Percentiles rank a stretch among this genome's conserved stretches.
These are phyloP conservation scores for Polietes domitor DNA, from an alignment of 2,888 invertebrate species.

Conservation along the genomic window DNA sequence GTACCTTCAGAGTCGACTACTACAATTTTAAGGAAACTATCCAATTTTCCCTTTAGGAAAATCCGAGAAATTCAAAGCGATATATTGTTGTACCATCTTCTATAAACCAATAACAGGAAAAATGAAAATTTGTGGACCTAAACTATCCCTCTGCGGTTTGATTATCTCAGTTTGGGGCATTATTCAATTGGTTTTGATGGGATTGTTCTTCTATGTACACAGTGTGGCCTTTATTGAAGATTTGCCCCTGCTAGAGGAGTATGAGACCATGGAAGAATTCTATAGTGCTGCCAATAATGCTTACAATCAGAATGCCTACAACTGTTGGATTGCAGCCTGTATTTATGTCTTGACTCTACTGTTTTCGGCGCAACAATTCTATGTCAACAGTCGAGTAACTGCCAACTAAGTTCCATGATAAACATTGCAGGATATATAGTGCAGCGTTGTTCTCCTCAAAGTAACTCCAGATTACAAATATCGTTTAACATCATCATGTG, in stretches of 20 bases:
- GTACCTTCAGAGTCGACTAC: too few species aligned
- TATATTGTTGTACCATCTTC: conserved; percentile 46
- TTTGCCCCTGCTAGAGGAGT: conserved; percentile 85
- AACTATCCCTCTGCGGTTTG: conserved; percentile 94
- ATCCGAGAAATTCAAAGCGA: conserved; percentile 60
- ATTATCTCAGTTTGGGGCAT: conserved; percentile 97
- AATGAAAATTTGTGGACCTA: conserved; percentile 94
- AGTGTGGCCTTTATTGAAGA: conserved; percentile 95
- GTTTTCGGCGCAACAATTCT: conserved; percentile 94
- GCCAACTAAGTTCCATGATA: conserved; percentile 78
- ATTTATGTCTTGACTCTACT: conserved; percentile 93
- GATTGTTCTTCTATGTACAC: conserved; percentile 92
- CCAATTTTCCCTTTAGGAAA: conserved; percentile 68
- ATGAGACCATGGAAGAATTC: conserved; percentile 83
- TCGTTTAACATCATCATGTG: conserved; percentile 26
- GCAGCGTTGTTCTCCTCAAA: conserved; percentile 32
- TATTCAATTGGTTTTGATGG: conserved; percentile 96
- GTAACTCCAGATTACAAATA: conserved; percentile 18
- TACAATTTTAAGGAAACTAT: conserved; percentile 59
- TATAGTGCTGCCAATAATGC: conserved; percentile 86
- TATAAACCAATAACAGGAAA: conserved; percentile 68
- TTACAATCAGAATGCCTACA: conserved; percentile 92
- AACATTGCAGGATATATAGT: background rate
- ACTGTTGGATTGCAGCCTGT: conserved; percentile 97
- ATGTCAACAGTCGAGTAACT: conserved; percentile 90